phyloP scores from a whole-genome alignment of 2,797 vertebrate species.

The Fringilla coelebs region DNA sequence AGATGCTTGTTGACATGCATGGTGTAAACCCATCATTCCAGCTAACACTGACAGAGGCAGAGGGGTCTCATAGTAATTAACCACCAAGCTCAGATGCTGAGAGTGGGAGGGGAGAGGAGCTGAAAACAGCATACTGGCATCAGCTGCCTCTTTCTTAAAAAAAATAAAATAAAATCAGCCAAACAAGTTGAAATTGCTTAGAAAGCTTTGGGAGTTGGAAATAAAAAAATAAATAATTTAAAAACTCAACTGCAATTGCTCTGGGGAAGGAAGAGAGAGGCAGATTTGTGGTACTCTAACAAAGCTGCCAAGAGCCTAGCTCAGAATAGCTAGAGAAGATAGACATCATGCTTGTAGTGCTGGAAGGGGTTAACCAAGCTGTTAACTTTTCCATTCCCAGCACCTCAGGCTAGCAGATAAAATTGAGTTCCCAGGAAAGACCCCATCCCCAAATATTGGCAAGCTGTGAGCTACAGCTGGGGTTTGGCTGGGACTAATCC shows the following conservation, averaged over 20 bases:
- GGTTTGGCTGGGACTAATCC: not conserved
- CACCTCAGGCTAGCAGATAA: not conserved
- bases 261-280: not conserved
- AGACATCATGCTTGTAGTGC: not conserved
- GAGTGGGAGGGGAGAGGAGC: conserved; percentile 1
- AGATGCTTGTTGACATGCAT: not conserved
- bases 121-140: not conserved
- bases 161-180: not conserved
- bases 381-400: not conserved
- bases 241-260: not conserved
- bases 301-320: not conserved
- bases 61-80: conserved; percentile 4
- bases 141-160: not conserved
- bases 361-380: not conserved
- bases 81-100: not conserved
- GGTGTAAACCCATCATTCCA: not conserved
- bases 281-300: not conserved
- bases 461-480: not conserved
- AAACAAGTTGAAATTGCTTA: not conserved
- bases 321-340: not conserved
- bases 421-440: not conserved
- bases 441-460: not conserved
- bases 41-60: not conserved
- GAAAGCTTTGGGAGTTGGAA: not conserved
- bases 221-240: not conserved